A percentile compares a stretch with the other conserved stretches of the same genome.
These are phyloP conservation scores for Serrognathus titanus DNA, from an alignment of 2,888 invertebrate species.

Conservation along the genomic window DNA sequence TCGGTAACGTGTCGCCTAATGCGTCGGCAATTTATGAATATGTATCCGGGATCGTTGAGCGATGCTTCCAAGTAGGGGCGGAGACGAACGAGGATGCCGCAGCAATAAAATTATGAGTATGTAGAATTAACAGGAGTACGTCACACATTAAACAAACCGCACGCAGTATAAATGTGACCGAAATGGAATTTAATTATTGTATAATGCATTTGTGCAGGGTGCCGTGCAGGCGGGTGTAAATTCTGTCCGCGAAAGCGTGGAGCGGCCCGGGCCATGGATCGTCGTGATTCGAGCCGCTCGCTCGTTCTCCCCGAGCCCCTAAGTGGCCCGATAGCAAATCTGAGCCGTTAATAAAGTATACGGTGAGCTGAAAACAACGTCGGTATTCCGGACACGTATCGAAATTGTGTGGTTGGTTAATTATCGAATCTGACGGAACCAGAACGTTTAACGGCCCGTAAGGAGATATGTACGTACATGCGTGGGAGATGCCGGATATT, in stretches of 20 bases:
- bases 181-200: slow-evolving; percentile 51
- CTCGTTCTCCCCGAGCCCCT: slow-evolving; percentile 5
- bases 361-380: slow-evolving; percentile 32
- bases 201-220: slow-evolving; percentile 45
- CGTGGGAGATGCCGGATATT: no score
- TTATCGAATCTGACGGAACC: slow-evolving; percentile 42
- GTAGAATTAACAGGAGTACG: slow-evolving; percentile 41
- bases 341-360: slow-evolving; percentile 39
- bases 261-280: slow-evolving; percentile 2
- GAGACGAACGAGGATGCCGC: slow-evolving; percentile 4
- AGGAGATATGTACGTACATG: no score
- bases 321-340: slow-evolving; percentile 37
- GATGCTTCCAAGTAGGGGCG: not conserved
- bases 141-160: slow-evolving; percentile 40
- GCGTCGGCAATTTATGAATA: no score
- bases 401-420: slow-evolving; percentile 50
- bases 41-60: no score
- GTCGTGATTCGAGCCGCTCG: slow-evolving; percentile 5
- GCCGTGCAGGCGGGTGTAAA: slow-evolving; percentile 28
- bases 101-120: slow-evolving; percentile 46
- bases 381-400: slow-evolving; percentile 46
- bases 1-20: no score
- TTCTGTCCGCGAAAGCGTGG: not conserved
- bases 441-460: not conserved
- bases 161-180: slow-evolving; percentile 46